Evolutionary conservation across 37 sponge, comb jelly and placozoan genomes (phyloP).

Genomic region (Chondrosia reniformis): DNA sequence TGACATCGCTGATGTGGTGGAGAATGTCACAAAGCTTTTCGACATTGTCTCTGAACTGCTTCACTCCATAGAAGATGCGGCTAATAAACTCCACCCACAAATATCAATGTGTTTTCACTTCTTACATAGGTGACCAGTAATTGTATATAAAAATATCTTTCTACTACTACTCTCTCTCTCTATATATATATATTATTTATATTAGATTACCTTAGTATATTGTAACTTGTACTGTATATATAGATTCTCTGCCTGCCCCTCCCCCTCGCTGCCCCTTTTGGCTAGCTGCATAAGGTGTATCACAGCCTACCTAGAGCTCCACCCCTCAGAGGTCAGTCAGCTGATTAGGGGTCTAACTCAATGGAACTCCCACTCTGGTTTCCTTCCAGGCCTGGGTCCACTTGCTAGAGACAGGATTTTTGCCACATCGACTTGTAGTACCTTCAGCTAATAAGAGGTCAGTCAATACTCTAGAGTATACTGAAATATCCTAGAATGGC

Average conservation of each 20-base stretch:
- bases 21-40: conserved; percentile 17
- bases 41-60: conserved; percentile 41
- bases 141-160: no score
- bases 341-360: neutral
- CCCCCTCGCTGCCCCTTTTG: conserved; percentile 42
- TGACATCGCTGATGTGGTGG: neutral
- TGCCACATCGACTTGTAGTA: conserved; percentile 38
- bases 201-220: no score
- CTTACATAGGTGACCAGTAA: conserved; percentile 51
- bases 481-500: neutral
- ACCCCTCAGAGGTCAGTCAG: neutral
- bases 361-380: neutral
- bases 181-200: no score
- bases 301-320: conserved; percentile 38
- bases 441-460: neutral
- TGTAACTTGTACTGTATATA: no score
- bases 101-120: conserved; percentile 36
- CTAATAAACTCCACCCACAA: conserved; percentile 32
- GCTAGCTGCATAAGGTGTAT: conserved; percentile 60
- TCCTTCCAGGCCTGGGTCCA: conserved; percentile 34
- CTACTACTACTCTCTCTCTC: neutral
- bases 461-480: neutral
- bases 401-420: conserved; percentile 55
- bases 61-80: conserved; percentile 24
- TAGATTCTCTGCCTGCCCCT: conserved; percentile 45